These are phyloP conservation scores for Masticophis lateralis DNA, from an alignment of 2,797 vertebrate species.

Conservation along the genomic window DNA sequence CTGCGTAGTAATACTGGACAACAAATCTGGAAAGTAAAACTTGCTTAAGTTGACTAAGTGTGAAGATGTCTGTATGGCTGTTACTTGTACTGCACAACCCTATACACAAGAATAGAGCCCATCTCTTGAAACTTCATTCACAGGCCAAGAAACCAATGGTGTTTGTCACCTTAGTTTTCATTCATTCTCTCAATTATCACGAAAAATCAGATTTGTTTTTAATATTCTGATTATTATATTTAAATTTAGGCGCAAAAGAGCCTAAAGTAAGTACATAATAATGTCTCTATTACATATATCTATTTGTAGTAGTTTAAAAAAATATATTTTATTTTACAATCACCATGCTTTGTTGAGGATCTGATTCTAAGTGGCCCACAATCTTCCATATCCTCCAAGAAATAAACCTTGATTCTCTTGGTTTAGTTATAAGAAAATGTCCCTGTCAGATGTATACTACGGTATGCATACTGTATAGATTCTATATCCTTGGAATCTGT, in stretches of 20 bases:
- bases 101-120: not conserved
- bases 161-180: not conserved
- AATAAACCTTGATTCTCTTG: not conserved
- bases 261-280: not conserved
- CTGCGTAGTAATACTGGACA: constrained; percentile 16
- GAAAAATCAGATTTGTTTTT: not conserved
- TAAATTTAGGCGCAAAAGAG: not conserved
- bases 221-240: not conserved
- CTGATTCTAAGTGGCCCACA: not conserved
- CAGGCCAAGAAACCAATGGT: not conserved
- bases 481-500: constrained; percentile 36
- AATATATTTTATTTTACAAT: not conserved
- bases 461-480: constrained; percentile 29
- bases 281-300: not conserved
- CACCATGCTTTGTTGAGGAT: not conserved
- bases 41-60: constrained; percentile 7
- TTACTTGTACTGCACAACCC: not conserved
- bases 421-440: constrained; percentile 18
- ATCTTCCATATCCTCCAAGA: not conserved
- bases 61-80: not conserved
- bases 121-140: not conserved
- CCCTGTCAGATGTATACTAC: not conserved
- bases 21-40: constrained; percentile 12
- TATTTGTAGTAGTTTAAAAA: not conserved
- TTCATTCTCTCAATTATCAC: not conserved